Percentiles rank a stretch among this genome's conserved stretches.
These are phyloP conservation scores for Drosophila imparisetae DNA, from an alignment of 2,888 invertebrate genomes.

Conservation along the genomic window DNA sequence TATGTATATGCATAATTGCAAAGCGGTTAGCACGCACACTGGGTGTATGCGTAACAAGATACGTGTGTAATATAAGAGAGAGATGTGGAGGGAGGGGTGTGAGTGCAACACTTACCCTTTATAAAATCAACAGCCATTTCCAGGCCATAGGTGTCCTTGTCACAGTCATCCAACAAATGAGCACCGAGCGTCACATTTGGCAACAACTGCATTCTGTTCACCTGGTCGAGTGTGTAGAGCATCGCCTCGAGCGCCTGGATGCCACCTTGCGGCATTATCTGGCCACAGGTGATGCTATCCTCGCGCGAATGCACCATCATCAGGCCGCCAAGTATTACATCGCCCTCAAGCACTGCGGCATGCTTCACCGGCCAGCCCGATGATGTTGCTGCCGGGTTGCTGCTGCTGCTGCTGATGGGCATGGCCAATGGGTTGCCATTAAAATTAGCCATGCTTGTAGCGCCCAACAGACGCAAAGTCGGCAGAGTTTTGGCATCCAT, in stretches of 20 bases:
- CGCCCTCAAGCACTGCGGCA: constrained; percentile 94
- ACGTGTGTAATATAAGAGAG: neutral
- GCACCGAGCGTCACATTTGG: constrained; percentile 93
- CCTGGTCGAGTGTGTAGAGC: constrained; percentile 94
- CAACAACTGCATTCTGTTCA: constrained; percentile 89
- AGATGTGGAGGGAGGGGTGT: neutral
- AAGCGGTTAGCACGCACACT: constrained; percentile 9
- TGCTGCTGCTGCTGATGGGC: constrained; percentile 3
- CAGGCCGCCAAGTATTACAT: constrained; percentile 94
- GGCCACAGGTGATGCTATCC: constrained; percentile 94
- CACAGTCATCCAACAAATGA: constrained; percentile 96
- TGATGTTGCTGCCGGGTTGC: constrained; percentile 14
- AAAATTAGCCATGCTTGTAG: constrained; percentile 12
- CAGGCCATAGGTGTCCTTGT: constrained; percentile 97
- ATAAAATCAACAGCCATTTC: constrained; percentile 98
- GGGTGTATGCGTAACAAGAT: neutral
- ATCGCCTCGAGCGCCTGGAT: constrained; percentile 95
- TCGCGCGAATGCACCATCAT: constrained; percentile 98
- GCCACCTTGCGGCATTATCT: constrained; percentile 97
- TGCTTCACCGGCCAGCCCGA: constrained; percentile 92
- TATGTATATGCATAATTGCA: constrained; percentile 25
- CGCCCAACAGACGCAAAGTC: constrained; percentile 85
- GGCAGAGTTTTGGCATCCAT: constrained; percentile 33
- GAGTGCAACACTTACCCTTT: constrained; percentile 89
- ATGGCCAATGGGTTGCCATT: constrained; percentile 6